Evolutionary conservation across 2,113 vertebrate genomes (phyloP).

Genomic region (Rafetus swinhoei): DNA sequence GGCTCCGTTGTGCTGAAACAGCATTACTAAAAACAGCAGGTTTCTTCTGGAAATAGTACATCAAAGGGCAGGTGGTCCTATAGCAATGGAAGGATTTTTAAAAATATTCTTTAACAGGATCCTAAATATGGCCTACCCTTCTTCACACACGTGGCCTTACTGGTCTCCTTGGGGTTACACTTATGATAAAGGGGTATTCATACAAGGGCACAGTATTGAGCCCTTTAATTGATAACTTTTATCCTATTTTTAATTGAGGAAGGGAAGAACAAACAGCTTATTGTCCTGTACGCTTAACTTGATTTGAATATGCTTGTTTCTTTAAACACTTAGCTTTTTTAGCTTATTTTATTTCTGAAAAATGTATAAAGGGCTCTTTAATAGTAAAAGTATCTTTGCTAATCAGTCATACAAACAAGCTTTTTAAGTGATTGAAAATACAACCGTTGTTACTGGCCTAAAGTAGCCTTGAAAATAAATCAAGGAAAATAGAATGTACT

Average conservation of each 20-base stretch:
- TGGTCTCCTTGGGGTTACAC: neutral
- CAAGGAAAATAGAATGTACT: neutral
- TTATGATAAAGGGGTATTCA: neutral
- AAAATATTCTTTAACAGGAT: neutral
- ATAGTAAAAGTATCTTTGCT: neutral
- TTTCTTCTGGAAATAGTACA: neutral
- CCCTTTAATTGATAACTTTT: neutral
- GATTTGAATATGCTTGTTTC: neutral
- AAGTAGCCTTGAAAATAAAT: neutral
- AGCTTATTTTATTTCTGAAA: neutral
- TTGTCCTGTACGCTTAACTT: neutral
- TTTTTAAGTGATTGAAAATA: neutral
- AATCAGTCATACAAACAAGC: neutral
- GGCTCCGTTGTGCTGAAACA: neutral
- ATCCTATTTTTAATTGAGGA: neutral
- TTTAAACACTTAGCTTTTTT: neutral
- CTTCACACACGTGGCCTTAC: neutral
- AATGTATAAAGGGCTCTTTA: neutral
- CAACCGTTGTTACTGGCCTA: neutral
- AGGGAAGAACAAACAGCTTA: neutral
- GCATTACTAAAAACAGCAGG: neutral
- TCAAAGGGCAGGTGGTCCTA: neutral
- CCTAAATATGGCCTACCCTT: neutral
- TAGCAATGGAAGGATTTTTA: neutral
- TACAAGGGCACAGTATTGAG: neutral